Base-by-base conservation (phyloP, 2,113 vertebrate genomes). In the Enhydra lutris region DNA sequence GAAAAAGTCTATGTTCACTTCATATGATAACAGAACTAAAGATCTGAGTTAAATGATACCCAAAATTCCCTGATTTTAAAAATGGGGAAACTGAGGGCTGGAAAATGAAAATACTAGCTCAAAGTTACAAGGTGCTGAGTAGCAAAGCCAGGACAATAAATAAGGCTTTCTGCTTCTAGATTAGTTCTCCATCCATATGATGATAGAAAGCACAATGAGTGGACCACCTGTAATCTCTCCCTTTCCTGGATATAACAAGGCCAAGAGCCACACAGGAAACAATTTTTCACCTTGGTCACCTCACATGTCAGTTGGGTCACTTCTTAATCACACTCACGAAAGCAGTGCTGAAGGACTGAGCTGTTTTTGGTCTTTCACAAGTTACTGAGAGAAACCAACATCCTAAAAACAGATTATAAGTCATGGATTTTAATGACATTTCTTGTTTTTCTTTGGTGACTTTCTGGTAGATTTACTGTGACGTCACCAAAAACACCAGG, bases 31-130 rank as follows among this genome's bases (percentile, higher is more conserved):
- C 86, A 89, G 45, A 55, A 39, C 71, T 89, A 57, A 82, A 91
- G 39, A 67, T 86, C 26, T 85, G 65, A 21, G 52, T 57, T 45
- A 9, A 86, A 10, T 36, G 50, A n/a, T 78, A 15, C 50, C 21
- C 52, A 7, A 45, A 93, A 42, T 15, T 59, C 36, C n/a, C 61
- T 59, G 24, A 59, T 74, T 87, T 95, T 92, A 52, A 89, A 89
- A 89, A 79, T 31, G n/a, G 39, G 50, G 23, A 97, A 73, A 87
- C 21, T 18, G 17, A 91, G 73, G 34, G 10, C 29, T 82, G 39
- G 57, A 81, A 97, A 89, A 94, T 69, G 73, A 86, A 95, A 92
- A 92, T 59, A 63, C 24, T 69, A 61, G 18, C 36, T 88, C 14
- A 82, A 93, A 85, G 13, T 81, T 85, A 20, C 7, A 96, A 82